A percentile compares a stretch with the other conserved stretches of the same genome.
These are phyloP conservation scores for Drosophila paracracens DNA, from an alignment of 2,888 invertebrate species.

Conservation along the genomic window DNA sequence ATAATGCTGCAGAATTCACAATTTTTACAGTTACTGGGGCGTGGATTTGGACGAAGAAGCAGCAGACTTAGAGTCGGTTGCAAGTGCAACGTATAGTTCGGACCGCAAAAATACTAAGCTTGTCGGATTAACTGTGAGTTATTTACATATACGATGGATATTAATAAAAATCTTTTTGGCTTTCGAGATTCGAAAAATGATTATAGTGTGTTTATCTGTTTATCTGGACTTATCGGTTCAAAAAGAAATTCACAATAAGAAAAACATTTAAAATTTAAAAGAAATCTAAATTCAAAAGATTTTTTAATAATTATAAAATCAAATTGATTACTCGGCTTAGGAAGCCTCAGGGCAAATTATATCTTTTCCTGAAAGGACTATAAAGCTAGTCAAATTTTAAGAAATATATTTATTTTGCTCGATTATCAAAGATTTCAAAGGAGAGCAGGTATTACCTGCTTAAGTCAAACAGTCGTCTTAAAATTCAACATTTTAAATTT, in stretches of 20 bases:
- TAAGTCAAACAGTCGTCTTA: neutral
- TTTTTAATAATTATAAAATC: neutral
- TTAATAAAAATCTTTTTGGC: no score
- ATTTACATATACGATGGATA: neutral
- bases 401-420: neutral
- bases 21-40: constrained; percentile 33
- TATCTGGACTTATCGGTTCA: no score
- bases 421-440: neutral
- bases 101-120: neutral
- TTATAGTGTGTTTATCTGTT: no score
- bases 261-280: no score
- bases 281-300: neutral
- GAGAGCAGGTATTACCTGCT: no score
- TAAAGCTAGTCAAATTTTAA: neutral
- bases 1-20: constrained; percentile 58
- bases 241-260: no score
- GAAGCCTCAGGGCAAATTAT: neutral
- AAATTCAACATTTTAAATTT: neutral
- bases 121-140: neutral
- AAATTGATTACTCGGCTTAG: neutral
- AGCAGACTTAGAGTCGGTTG: neutral
- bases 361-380: neutral
- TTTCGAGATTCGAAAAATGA: no score
- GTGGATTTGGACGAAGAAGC: neutral
- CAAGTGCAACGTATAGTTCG: neutral